Conservation (phyloP, 2,113 vertebrate genomes). For the Paraplagusia blochii region DNA sequence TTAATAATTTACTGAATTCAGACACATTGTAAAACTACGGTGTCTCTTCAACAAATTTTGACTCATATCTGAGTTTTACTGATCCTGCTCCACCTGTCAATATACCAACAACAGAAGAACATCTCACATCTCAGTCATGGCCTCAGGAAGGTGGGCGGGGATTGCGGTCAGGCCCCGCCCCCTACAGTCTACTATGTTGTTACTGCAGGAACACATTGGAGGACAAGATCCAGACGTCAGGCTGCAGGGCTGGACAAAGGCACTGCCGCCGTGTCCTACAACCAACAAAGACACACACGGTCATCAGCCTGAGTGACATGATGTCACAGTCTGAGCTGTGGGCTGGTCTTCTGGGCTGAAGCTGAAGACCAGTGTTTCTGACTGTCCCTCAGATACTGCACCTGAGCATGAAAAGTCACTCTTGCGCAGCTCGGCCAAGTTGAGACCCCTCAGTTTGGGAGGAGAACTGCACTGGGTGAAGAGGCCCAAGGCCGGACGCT, state of each 20-base stretch:
- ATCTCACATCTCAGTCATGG: conserved; percentile 95
- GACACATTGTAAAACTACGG: too few relatives aligned
- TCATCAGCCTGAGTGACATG: not conserved
- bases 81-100: too few relatives aligned
- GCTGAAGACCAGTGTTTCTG: too few relatives aligned
- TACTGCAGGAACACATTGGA: conserved; percentile 90
- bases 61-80: too few relatives aligned
- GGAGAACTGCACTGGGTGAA: conserved; percentile 88
- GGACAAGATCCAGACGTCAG: conserved; percentile 92
- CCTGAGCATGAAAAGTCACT: conserved; percentile 87
- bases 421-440: conserved; percentile 88
- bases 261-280: conserved; percentile 79
- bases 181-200: conserved; percentile 92
- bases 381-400: conserved; percentile 49
- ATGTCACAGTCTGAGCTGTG: too few relatives aligned
- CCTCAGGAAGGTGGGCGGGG: conserved; percentile 90
- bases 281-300: not conserved
- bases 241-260: conserved; percentile 82
- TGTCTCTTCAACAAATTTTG: too few relatives aligned
- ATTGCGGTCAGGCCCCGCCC: conserved; percentile 93
- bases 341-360: too few relatives aligned
- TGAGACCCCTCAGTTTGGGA: conserved; percentile 82
- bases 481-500: conserved; percentile 86
- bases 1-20: too few relatives aligned
- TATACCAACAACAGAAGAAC: too few relatives aligned